These are phyloP conservation scores for Meiosimyza decipiens DNA, from an alignment of 2,888 invertebrate genomes.

Conservation along the genomic window DNA sequence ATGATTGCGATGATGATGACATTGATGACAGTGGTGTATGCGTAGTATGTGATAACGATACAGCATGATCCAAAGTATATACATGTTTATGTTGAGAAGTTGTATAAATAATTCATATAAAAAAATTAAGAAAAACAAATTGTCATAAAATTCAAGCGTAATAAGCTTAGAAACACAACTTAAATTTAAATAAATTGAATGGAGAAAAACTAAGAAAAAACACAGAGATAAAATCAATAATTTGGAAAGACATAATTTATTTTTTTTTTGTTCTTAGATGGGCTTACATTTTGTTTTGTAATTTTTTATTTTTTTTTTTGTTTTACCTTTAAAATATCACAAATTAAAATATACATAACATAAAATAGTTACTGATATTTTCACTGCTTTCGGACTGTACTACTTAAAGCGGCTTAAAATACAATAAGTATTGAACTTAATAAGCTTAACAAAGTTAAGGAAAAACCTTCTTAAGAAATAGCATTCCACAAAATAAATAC, in stretches of 20 bases:
- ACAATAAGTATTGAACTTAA: conserved; percentile 24
- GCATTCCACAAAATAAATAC: conserved; percentile 38
- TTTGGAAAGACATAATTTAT: neutral
- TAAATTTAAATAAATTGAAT: neutral
- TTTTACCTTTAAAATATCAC: conserved; percentile 12
- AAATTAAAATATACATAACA: conserved; percentile 24
- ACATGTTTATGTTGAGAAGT: neutral
- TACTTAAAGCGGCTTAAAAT: conserved; percentile 40
- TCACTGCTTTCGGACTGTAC: conserved; percentile 13
- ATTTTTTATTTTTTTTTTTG: conserved; percentile 30
- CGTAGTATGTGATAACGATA: conserved; percentile 8
- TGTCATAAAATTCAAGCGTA: neutral
- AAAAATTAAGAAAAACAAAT: neutral
- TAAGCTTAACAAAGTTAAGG: conserved; percentile 37
- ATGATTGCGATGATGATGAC: conserved; percentile 34
- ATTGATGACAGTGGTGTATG: conserved; percentile 37
- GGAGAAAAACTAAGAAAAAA: neutral
- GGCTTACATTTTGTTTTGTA: conserved; percentile 45
- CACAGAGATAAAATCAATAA: neutral
- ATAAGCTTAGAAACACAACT: neutral
- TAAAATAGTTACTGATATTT: neutral
- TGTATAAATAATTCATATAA: conserved; percentile 3
- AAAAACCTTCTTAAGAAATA: conserved; percentile 36
- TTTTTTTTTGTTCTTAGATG: conserved; percentile 42
- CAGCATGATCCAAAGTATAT: conserved; percentile 15